Evolutionary conservation across 1,140 invertebrate species (phyloP).

Genomic region (Diachasmimorpha longicaudata): DNA sequence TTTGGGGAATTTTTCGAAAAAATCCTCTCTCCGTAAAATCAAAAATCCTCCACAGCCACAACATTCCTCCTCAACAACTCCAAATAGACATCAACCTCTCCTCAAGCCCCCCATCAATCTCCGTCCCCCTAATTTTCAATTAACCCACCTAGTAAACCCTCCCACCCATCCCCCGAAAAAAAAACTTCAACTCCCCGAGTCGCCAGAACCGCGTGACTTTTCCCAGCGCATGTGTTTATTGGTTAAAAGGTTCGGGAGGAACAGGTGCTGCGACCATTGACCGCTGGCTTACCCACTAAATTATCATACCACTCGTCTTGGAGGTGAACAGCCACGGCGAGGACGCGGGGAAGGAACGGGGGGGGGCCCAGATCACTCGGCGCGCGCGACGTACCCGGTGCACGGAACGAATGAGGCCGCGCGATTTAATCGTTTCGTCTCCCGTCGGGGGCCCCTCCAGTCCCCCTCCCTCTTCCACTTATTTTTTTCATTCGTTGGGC

Average conservation of each 20-base stretch:
- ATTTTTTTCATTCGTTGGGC: not conserved
- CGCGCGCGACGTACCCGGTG: not conserved
- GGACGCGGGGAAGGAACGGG: not conserved
- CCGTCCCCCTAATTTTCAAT: not conserved
- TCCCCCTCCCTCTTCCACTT: not conserved
- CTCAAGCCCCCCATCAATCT: not conserved
- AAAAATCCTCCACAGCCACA: too few species aligned
- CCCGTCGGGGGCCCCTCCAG: not conserved
- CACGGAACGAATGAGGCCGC: constrained; percentile 29
- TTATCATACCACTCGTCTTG: constrained; percentile 44
- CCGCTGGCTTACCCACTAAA: constrained; percentile 41
- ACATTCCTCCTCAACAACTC: too few species aligned
- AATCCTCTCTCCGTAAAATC: too few species aligned
- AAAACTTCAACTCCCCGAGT: too few species aligned
- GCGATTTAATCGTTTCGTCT: constrained; percentile 43
- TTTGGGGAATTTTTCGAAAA: too few species aligned
- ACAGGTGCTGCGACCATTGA: constrained; percentile 16
- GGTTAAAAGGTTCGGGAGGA: not conserved
- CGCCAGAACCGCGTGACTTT: too few species aligned
- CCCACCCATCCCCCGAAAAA: not conserved
- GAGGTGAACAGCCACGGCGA: not conserved
- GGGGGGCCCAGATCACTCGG: constrained; percentile 2
- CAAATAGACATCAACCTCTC: not conserved
- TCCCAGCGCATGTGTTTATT: not conserved
- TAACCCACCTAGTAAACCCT: not conserved